Evolutionary conservation across 2,888 invertebrate genomes (phyloP).

Genomic region (Sepioteuthis lessoniana): DNA sequence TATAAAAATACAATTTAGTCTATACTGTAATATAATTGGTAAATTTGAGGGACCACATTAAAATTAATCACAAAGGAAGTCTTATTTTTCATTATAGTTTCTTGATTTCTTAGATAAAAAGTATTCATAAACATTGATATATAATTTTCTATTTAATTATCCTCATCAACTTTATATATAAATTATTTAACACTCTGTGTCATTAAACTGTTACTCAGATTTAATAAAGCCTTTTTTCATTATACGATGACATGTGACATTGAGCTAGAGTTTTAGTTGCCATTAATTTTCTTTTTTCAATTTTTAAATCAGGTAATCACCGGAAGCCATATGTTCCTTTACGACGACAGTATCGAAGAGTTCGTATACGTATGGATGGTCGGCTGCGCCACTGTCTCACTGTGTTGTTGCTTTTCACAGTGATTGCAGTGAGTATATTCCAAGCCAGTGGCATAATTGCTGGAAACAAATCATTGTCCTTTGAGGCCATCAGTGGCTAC

Average conservation of each 20-base stretch:
- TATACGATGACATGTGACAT: background rate
- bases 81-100: background rate
- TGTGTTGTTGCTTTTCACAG: conserved; percentile 42
- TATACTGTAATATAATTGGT: background rate
- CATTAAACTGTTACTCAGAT: background rate
- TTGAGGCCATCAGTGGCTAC: background rate
- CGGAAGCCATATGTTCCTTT: conserved; percentile 36
- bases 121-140: too few species aligned
- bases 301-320: conserved; percentile 24
- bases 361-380: conserved; percentile 43
- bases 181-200: too few species aligned
- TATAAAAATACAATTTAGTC: background rate
- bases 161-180: too few species aligned
- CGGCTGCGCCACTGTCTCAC: background rate
- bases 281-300: background rate
- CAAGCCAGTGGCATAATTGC: conserved; percentile 37
- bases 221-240: background rate
- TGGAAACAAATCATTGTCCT: background rate
- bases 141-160: too few species aligned
- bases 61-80: background rate
- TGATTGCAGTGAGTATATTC: conserved; percentile 47
- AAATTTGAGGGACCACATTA: background rate
- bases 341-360: conserved; percentile 36
- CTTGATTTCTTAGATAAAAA: background rate
- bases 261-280: too few species aligned